Percentiles rank a stretch among this genome's conserved stretches.
These are phyloP conservation scores for Chrysemys picta DNA, from an alignment of 2,113 vertebrate genomes.

Conservation along the genomic window DNA sequence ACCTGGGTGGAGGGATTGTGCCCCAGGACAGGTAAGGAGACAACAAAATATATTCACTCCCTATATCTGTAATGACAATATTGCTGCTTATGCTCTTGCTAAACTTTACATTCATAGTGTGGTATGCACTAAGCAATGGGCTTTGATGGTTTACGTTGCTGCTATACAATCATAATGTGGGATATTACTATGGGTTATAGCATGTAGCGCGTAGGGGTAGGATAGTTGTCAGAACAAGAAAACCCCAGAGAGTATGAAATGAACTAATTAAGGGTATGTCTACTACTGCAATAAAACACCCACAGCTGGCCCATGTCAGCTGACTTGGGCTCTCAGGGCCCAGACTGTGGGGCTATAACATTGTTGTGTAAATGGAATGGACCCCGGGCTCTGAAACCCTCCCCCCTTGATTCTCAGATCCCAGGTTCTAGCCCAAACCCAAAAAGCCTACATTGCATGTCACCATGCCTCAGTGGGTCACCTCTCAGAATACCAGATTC, in stretches of 20 bases:
- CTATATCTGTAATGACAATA: not conserved
- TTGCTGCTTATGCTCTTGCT: not conserved
- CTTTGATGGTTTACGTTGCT: not conserved
- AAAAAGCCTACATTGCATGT: not conserved
- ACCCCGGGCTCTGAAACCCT: not conserved
- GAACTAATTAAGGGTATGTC: not conserved
- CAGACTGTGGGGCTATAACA: not conserved
- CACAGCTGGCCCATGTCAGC: not conserved
- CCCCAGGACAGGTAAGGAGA: conserved; percentile 78
- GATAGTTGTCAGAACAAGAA: not conserved
- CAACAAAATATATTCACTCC: not conserved
- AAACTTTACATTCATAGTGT: not conserved
- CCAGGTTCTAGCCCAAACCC: not conserved
- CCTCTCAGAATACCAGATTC: too few species aligned
- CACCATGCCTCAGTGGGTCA: too few species aligned
- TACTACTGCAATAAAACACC: not conserved
- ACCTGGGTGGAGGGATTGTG: conserved; percentile 74
- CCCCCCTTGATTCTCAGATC: not conserved
- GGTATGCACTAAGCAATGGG: not conserved
- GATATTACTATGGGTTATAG: not conserved
- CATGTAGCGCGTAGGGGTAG: not conserved
- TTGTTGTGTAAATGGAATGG: not conserved
- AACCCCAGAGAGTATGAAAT: not conserved
- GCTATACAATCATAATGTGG: not conserved
- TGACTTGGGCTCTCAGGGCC: not conserved